Conservation (phyloP, 2,888 invertebrate species). For the Macrophya alboannulata region DNA sequence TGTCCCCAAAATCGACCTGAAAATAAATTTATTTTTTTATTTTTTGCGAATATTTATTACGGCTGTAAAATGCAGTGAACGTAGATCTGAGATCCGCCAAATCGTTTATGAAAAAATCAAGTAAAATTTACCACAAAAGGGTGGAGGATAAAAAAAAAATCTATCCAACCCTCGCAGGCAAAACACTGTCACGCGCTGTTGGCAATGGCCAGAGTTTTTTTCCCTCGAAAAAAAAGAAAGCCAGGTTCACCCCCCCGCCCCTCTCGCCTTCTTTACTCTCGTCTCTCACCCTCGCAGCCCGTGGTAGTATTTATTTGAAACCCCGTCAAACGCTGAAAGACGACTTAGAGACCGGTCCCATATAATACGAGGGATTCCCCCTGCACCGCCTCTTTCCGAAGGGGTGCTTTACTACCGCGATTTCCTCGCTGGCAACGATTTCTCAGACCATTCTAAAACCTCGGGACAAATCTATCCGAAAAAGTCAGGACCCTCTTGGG, state of each 20-base stretch:
- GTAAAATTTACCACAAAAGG: not conserved
- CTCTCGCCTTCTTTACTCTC: not conserved
- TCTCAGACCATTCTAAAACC: conserved; percentile 67
- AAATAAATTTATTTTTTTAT: conserved; percentile 67
- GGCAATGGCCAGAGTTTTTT: conserved; percentile 20
- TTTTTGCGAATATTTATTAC: not conserved
- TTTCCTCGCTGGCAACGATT: conserved; percentile 65
- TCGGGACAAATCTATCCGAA: conserved; percentile 67
- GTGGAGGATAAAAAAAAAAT: not conserved
- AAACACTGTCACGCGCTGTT: not conserved
- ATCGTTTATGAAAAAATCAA: not conserved
- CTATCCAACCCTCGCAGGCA: not conserved
- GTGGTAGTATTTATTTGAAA: conserved; percentile 55
- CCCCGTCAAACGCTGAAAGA: conserved; percentile 54
- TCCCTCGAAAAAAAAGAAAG: not conserved
- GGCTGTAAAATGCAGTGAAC: not conserved
- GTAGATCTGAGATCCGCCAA: not conserved
- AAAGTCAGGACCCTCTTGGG: conserved; percentile 33
- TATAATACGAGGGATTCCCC: conserved; percentile 49
- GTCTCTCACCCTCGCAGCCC: conserved; percentile 21
- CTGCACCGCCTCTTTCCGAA: conserved; percentile 23
- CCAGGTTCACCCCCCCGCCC: conserved; percentile 7
- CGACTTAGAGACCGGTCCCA: conserved; percentile 53
- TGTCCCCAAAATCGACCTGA: conserved; percentile 94
- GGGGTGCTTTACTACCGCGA: conserved; percentile 52